Evolutionary conservation across 2,888 invertebrate genomes (phyloP), one percentile per base, ranked within the genome.

Genomic region (Hybos culiciformis): DNA sequence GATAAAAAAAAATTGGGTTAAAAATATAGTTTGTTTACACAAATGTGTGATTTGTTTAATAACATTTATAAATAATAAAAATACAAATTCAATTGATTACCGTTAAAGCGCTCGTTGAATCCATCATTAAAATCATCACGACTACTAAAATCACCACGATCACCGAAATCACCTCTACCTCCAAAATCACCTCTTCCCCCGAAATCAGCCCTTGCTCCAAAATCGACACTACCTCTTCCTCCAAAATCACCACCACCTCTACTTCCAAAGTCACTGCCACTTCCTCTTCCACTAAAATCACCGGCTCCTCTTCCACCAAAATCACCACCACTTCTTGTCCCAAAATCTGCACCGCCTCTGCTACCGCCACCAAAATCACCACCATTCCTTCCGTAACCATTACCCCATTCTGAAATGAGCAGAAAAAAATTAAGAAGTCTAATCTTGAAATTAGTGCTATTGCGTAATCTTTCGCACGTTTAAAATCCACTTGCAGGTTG

Each of bases 91-190:
- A 32, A 9, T 48, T 48, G 21, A 49, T 53, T 54, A 39, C 55
- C 54, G 17, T 48, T 39, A 23, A 43, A 32, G 20, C 53, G 55
- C 39, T 63, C 58, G 50, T 63, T 57, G 44, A 62, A 62, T 46
- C 56, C 56, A 45, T 58, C 57, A 32, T 56, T 62, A 8, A 56
- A 52, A 38, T 56, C 58, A 37, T 59, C 53, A 44, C 51, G 49
- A 31, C 60, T 61, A 26, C 61, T 61, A 41, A 64, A 67, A 49
- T 70, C 69, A 23, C 66, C 62, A 36, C 67, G 63, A n/a, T 48
- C 53, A 5, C 54, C 54, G 26, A 55, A 55, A 6, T 46, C 55
- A 41, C 55, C 53, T 38, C 23, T 23, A 23, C 9, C 9, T 7
- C 23, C 23, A 23, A 23, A 23, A 23, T 9, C 9, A 23, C 23